These are phyloP conservation scores for Endotricha flammealis DNA, from an alignment of 2,888 invertebrate genomes.

Conservation along the genomic window DNA sequence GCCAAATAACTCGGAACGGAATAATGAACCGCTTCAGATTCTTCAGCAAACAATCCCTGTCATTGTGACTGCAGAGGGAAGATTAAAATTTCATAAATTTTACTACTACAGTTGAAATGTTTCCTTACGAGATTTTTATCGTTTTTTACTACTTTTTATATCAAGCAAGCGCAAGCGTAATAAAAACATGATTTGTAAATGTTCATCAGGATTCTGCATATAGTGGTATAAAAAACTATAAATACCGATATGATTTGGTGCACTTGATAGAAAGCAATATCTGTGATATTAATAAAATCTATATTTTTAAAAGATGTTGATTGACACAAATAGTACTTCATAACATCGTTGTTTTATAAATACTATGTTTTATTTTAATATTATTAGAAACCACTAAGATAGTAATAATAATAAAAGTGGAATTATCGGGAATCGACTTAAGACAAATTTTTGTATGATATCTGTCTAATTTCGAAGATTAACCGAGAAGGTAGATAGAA, in stretches of 20 bases:
- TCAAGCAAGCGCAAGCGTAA: not conserved
- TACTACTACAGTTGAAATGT: constrained; percentile 26
- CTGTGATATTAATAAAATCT: too few relatives aligned
- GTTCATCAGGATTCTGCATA: too few relatives aligned
- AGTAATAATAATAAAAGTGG: not conserved
- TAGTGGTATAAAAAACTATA: too few relatives aligned
- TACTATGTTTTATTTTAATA: too few relatives aligned
- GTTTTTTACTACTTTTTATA: constrained; percentile 8
- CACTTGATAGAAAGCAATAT: too few relatives aligned
- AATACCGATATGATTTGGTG: too few relatives aligned
- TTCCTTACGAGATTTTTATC: constrained; percentile 14
- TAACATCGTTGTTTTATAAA: too few relatives aligned
- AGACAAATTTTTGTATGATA: constrained; percentile 26
- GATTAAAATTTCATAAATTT: constrained; percentile 45
- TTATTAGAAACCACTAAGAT: too few relatives aligned
- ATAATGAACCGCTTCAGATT: constrained; percentile 60
- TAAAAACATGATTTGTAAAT: not conserved
- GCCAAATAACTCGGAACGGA: constrained; percentile 61
- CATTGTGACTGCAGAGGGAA: constrained; percentile 43
- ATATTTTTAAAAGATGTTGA: too few relatives aligned
- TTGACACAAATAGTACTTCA: too few relatives aligned
- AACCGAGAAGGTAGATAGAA: constrained; percentile 58
- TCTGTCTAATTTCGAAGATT: constrained; percentile 50
- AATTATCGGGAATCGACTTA: not conserved
- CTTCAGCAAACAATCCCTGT: constrained; percentile 53